phyloP scores from a whole-genome alignment of 53 echinoderm and acorn worm species.

The Actinopyga echinites region DNA sequence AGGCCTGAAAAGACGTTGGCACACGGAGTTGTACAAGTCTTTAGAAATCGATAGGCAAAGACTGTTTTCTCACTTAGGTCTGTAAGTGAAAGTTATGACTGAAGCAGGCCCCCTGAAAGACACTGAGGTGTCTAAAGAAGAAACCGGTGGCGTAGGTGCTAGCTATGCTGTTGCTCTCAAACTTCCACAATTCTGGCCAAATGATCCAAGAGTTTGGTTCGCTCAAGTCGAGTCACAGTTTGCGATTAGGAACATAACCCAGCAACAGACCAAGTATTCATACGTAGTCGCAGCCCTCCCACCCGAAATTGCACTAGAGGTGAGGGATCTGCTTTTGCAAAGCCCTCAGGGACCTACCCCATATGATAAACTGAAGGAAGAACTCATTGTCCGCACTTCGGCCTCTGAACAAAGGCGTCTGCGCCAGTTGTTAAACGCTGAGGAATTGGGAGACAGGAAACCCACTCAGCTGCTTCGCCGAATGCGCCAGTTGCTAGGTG shows the following conservation, averaged over 20 bases:
- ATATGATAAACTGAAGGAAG: conserved; percentile 3
- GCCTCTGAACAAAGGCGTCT: conserved; percentile 30
- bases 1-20: conserved; percentile 13
- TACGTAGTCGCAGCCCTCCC: conserved; percentile 50
- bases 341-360: not conserved
- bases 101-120: not conserved
- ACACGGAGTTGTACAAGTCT: not conserved
- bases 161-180: conserved; percentile 22
- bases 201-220: conserved; percentile 43
- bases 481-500: conserved; percentile 31
- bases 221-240: conserved; percentile 50
- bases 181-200: conserved; percentile 50
- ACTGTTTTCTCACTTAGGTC: not conserved
- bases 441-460: conserved; percentile 46
- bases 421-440: not conserved
- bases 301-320: conserved; percentile 52
- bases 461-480: conserved; percentile 42
- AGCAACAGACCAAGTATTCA: conserved; percentile 9
- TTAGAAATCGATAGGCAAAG: not conserved
- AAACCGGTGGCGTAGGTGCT: not conserved
- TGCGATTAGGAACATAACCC: conserved; percentile 22
- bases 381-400: not conserved
- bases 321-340: conserved; percentile 35
- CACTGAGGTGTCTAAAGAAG: not conserved
- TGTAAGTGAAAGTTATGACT: not conserved